Conservation (phyloP, 2,113 vertebrate species). For the Pachypanchax playfairii region DNA sequence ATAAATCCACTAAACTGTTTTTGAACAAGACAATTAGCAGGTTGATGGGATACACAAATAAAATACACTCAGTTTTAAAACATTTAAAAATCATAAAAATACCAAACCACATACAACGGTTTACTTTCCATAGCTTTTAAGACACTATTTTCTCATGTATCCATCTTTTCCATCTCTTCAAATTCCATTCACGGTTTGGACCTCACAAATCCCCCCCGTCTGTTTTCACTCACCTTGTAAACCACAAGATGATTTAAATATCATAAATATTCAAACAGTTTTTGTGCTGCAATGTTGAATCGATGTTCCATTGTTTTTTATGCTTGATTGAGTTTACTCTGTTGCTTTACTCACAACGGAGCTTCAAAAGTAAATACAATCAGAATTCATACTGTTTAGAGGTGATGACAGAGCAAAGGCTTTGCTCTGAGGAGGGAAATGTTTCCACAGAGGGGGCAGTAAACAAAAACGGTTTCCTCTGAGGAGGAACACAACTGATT, state of each 20-base stretch:
- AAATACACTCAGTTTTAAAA: too few relatives aligned
- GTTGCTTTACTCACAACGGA: conserved; percentile 22
- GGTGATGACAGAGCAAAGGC: neutral
- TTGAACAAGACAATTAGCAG: too few relatives aligned
- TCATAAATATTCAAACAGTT: conserved; percentile 35
- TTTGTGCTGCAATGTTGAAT: conserved; percentile 37
- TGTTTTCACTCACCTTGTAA: conserved; percentile 43
- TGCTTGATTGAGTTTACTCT: conserved; percentile 12
- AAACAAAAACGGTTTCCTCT: neutral
- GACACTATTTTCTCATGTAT: neutral
- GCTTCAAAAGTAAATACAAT: conserved; percentile 20
- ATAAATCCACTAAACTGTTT: neutral
- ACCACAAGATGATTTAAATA: conserved; percentile 35
- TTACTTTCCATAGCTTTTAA: too few relatives aligned
- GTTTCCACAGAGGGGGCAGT: too few relatives aligned
- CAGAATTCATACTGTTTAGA: conserved; percentile 19
- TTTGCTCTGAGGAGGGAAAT: too few relatives aligned
- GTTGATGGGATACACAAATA: too few relatives aligned
- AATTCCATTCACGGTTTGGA: neutral
- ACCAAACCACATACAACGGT: too few relatives aligned
- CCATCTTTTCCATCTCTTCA: conserved; percentile 6
- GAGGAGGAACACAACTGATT: conserved; percentile 6
- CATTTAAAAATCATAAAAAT: too few relatives aligned
- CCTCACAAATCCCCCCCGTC: conserved; percentile 32
- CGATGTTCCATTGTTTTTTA: too few relatives aligned